These are phyloP conservation scores for Bombus consobrinus DNA, from an alignment of 1,140 invertebrate genomes.

Conservation along the genomic window DNA sequence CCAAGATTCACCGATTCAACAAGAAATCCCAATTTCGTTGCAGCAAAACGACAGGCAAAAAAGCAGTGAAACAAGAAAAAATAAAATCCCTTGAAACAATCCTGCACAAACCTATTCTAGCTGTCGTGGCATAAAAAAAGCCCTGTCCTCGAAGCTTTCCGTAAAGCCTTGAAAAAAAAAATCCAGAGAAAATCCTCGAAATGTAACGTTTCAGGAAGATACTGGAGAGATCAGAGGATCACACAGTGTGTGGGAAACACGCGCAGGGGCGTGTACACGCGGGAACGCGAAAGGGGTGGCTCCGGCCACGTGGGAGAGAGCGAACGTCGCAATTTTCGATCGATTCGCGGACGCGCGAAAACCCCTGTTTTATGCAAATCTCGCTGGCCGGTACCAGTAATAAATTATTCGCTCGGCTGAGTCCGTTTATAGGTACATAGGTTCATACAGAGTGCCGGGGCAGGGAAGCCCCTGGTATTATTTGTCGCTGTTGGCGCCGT, in stretches of 20 bases:
- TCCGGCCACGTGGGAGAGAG: constrained; percentile 31
- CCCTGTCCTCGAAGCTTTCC: too few relatives aligned
- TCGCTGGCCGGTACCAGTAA: constrained; percentile 62
- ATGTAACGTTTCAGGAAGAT: constrained; percentile 5
- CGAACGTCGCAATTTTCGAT: constrained; percentile 71
- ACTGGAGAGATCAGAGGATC: not conserved
- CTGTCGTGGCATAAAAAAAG: not conserved
- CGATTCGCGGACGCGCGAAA: constrained; percentile 65
- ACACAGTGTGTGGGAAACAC: not conserved
- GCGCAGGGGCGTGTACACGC: not conserved
- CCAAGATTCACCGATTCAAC: not conserved
- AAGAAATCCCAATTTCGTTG: not conserved
- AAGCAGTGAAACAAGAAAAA: not conserved
- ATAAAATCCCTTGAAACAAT: not conserved
- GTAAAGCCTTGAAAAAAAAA: not conserved
- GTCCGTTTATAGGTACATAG: constrained; percentile 63
- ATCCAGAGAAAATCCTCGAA: not conserved
- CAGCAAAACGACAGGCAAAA: not conserved
- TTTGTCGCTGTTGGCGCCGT: constrained; percentile 69
- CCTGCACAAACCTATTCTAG: not conserved
- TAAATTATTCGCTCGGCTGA: constrained; percentile 73
- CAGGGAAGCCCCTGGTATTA: constrained; percentile 52
- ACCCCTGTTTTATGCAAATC: constrained; percentile 73
- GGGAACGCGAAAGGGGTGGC: not conserved
- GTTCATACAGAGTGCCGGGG: constrained; percentile 31